Percentiles rank a stretch among this genome's conserved stretches.
Evolutionary conservation across 2,888 invertebrate species (phyloP).

Genomic region (Siphonodentalium dalli): DNA sequence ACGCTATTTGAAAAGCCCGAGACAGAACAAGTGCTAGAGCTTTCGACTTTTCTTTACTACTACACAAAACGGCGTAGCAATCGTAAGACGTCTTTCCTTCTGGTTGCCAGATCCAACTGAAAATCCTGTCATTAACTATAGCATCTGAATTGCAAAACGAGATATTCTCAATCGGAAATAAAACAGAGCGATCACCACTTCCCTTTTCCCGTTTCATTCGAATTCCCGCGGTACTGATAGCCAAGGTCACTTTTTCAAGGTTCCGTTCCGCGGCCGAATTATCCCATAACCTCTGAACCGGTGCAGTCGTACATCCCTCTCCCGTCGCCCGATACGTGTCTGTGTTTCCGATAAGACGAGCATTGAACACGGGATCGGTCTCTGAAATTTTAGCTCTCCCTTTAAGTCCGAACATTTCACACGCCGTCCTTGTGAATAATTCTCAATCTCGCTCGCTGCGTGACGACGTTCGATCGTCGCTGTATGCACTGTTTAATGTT

Average conservation of each 20-base stretch:
- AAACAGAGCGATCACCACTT: slow-evolving; percentile 23
- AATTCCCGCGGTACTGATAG: slow-evolving; percentile 40
- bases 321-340: slow-evolving; percentile 49
- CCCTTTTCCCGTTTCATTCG: slow-evolving; percentile 38
- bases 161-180: slow-evolving; percentile 49
- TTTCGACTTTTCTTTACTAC: slow-evolving; percentile 45
- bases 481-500: no score
- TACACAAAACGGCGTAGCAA: slow-evolving; percentile 52
- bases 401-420: slow-evolving; percentile 38
- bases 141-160: slow-evolving; percentile 54
- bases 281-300: slow-evolving; percentile 55
- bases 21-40: slow-evolving; percentile 48
- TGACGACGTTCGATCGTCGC: no score
- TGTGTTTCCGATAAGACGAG: slow-evolving; percentile 45
- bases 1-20: slow-evolving; percentile 54
- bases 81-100: slow-evolving; percentile 27
- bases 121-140: slow-evolving; percentile 45
- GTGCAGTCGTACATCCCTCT: slow-evolving; percentile 44
- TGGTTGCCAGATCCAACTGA: slow-evolving; percentile 50
- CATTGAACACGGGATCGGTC: slow-evolving; percentile 49
- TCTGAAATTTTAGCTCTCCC: slow-evolving; percentile 50
- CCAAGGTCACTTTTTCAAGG: slow-evolving; percentile 37
- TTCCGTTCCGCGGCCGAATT: slow-evolving; percentile 43
- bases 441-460: no score
- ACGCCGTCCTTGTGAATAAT: no score